Percentiles rank a stretch among this genome's conserved stretches.
These are phyloP conservation scores for Muscicapa adusta DNA, from an alignment of 2,113 vertebrate genomes.

Conservation along the genomic window DNA sequence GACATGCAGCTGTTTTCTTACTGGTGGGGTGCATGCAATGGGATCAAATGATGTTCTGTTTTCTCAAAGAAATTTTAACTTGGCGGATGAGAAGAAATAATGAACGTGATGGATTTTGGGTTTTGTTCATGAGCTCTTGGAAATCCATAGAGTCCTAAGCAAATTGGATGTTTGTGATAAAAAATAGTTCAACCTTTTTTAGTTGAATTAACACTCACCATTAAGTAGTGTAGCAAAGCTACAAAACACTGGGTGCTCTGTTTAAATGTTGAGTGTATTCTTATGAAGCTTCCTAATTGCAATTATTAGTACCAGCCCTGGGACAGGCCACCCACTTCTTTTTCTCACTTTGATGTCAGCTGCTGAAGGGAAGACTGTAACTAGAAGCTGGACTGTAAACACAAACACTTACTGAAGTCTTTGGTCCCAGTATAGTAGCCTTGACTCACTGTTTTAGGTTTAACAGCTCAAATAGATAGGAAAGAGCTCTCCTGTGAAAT, in stretches of 20 bases:
- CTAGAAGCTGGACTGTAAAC: not conserved
- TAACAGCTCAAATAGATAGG: not conserved
- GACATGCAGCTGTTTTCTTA: not conserved
- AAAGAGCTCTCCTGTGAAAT: not conserved
- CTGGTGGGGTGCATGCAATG: not conserved
- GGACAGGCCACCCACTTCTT: not conserved
- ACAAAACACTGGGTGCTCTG: not conserved
- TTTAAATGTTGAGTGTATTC: not conserved
- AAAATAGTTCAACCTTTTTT: not conserved
- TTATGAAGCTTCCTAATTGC: not conserved
- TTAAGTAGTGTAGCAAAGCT: not conserved
- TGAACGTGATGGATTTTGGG: not conserved
- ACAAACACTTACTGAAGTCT: not conserved
- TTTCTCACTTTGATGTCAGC: constrained; percentile 22
- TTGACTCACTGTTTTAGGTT: not conserved
- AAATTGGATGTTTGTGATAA: not conserved
- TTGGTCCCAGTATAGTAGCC: not conserved
- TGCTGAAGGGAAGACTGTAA: not conserved
- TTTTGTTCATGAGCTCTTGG: not conserved
- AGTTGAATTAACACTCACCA: not conserved
- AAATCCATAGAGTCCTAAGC: not conserved
- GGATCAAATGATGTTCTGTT: not conserved
- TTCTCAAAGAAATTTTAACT: not conserved
- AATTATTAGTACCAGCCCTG: not conserved
- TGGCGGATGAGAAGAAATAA: not conserved